phyloP scores from a whole-genome alignment of 1,140 invertebrate species.

The Rhynchophorus ferrugineus region DNA sequence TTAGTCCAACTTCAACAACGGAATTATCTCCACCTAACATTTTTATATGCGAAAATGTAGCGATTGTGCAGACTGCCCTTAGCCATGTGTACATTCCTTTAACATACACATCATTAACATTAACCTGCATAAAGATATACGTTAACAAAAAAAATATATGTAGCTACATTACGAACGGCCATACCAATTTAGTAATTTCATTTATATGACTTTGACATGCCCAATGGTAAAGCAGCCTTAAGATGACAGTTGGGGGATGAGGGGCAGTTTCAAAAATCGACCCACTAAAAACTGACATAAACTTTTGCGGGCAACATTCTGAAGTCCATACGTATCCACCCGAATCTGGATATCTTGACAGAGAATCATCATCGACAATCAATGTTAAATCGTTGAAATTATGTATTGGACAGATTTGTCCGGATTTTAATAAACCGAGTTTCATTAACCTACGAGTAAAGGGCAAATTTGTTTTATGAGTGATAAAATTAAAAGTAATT shows the following conservation, averaged over 20 bases:
- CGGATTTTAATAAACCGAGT: constrained; percentile 66
- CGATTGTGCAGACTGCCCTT: constrained; percentile 67
- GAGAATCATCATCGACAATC: constrained; percentile 77
- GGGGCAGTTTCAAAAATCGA: constrained; percentile 79
- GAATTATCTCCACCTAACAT: constrained; percentile 60
- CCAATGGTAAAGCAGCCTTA: constrained; percentile 87
- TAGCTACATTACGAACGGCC: too few relatives aligned
- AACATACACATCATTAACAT: constrained; percentile 68
- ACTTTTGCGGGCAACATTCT: constrained; percentile 72
- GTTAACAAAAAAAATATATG: too few relatives aligned
- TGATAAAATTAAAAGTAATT: neutral
- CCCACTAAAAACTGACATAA: constrained; percentile 76
- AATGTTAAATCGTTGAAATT: constrained; percentile 57
- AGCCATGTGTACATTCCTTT: constrained; percentile 74
- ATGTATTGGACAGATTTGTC: constrained; percentile 67
- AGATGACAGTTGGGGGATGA: constrained; percentile 67
- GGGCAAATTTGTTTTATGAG: neutral
- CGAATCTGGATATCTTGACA: constrained; percentile 72
- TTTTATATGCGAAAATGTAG: constrained; percentile 64
- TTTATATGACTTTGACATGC: constrained; percentile 79
- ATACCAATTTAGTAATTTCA: constrained; percentile 77
- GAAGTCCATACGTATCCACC: constrained; percentile 86
- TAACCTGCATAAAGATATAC: constrained; percentile 55
- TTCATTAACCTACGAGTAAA: constrained; percentile 57
- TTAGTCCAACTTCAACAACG: constrained; percentile 71